These are phyloP conservation scores for Cettia cetti DNA, from an alignment of 2,113 vertebrate species.

Conservation along the genomic window DNA sequence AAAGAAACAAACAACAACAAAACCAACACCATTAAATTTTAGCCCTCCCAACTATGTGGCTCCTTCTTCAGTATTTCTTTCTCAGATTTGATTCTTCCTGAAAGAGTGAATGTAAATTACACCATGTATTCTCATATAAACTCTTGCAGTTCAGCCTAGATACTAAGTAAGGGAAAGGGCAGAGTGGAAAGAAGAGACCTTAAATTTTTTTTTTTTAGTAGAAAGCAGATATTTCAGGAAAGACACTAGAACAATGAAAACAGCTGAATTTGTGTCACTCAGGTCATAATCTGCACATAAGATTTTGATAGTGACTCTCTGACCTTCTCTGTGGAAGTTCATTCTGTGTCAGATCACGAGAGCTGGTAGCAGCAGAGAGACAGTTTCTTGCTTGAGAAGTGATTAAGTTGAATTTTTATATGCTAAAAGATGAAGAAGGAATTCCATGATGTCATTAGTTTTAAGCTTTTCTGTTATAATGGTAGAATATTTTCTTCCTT, in stretches of 20 bases:
- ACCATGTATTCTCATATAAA: neutral
- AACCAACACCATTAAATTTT: neutral
- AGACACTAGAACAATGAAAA: neutral
- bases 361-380: neutral
- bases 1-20: neutral
- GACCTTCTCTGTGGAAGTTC: neutral
- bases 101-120: neutral
- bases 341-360: neutral
- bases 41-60: accelerated
- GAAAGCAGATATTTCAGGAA: neutral
- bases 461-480: neutral
- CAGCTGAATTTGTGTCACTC: neutral
- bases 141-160: neutral
- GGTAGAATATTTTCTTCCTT: neutral
- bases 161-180: neutral
- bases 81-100: neutral
- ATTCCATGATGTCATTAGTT: neutral
- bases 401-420: neutral
- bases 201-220: neutral
- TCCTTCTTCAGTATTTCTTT: neutral
- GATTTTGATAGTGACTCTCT: neutral
- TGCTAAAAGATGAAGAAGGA: neutral
- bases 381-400: neutral
- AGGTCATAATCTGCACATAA: neutral
- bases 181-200: neutral